Conservation (phyloP, 2,113 vertebrate species). For the Onychostruthus taczanowskii region DNA sequence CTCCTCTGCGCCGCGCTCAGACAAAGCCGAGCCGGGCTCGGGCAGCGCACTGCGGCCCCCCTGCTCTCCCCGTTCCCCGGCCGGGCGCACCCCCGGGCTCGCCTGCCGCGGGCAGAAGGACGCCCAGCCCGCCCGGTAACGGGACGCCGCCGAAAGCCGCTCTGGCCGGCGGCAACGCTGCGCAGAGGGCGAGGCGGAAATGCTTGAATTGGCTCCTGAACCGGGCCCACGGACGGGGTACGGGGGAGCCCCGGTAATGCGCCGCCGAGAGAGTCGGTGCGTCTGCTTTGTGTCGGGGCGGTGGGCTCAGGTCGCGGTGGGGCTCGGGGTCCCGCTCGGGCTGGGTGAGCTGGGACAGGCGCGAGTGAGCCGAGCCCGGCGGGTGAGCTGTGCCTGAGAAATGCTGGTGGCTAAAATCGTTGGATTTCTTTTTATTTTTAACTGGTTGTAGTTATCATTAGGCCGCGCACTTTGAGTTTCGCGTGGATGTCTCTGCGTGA, state of each 20-base stretch:
- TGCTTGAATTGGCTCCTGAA: neutral
- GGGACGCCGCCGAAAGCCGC: neutral
- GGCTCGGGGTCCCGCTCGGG: neutral
- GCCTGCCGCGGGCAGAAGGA: neutral
- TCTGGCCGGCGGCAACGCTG: neutral
- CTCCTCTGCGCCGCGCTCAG: neutral
- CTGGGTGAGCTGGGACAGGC: neutral
- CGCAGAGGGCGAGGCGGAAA: neutral
- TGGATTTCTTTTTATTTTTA: neutral
- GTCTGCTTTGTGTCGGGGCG: neutral
- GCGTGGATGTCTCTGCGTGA: neutral
- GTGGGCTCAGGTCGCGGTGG: neutral
- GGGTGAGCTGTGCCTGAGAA: neutral
- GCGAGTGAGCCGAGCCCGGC: neutral
- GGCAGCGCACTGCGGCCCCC: neutral
- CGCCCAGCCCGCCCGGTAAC: neutral
- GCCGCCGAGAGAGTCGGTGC: neutral
- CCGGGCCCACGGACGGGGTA: neutral
- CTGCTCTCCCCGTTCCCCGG: neutral
- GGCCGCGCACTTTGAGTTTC: neutral
- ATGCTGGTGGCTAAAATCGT: neutral
- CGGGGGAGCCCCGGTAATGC: neutral
- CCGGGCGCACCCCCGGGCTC: neutral
- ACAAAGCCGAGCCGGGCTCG: constrained; percentile 9
- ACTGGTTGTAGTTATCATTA: neutral